These are phyloP conservation scores for Rotaria macrura DNA, from an alignment of 2,888 invertebrate genomes.

Conservation along the genomic window DNA sequence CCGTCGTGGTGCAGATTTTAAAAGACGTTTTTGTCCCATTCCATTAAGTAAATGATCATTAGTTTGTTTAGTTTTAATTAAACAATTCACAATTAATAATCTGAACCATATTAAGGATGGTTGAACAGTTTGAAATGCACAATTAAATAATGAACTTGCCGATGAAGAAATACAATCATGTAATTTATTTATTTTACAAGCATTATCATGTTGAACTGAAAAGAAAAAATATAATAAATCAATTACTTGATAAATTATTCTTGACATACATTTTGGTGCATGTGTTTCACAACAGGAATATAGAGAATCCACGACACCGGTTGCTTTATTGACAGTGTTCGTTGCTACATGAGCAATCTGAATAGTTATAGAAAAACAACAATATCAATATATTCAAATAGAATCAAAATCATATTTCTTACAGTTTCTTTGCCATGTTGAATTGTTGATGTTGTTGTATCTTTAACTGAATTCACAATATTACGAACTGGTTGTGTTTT, in stretches of 20 bases:
- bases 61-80: not conserved
- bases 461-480: not conserved
- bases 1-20: not conserved
- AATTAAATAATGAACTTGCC: not conserved
- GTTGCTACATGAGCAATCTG: not conserved
- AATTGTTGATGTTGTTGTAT: conserved; percentile 9
- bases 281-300: not conserved
- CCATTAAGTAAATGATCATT: not conserved
- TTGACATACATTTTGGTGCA: not conserved
- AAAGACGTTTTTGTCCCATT: not conserved
- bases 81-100: not conserved
- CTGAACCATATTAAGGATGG: not conserved
- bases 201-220: not conserved
- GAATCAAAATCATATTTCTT: not conserved
- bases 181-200: not conserved
- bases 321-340: not conserved
- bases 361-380: not conserved
- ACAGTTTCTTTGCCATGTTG: not conserved
- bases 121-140: not conserved
- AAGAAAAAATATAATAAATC: not conserved
- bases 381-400: not conserved
- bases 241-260: not conserved
- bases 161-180: not conserved
- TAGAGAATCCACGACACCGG: not conserved
- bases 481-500: not conserved